Evolutionary conservation across 2,888 invertebrate genomes (phyloP), one percentile per base, ranked within the genome.

Genomic region (Dendrolimus pini): DNA sequence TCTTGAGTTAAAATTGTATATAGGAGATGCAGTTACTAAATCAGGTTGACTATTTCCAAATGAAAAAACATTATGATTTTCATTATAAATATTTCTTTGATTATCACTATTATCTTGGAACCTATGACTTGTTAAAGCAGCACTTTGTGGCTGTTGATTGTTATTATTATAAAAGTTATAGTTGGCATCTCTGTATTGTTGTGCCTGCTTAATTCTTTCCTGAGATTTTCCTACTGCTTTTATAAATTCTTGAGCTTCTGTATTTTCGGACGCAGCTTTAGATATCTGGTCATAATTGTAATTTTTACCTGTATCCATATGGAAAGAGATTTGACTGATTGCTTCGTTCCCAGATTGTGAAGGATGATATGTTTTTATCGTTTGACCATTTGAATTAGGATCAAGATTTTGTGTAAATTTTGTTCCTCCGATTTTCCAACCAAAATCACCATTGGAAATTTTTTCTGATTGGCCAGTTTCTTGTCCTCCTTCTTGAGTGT

Each of bases 381-480:
- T 6, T 30, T 30, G 30, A 30, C 3, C 30, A 30, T 30, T 30
- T 30, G 30, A 30, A 47, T 47, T 47, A 0, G 9, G 9, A 9
- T 47, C 47, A 47, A 12, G 1, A 47, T 47, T 10, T 47, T 9
- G 9, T 8, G 9, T 12, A 47, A 47, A 47, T 61, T 84, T 91
- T 66, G 84, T 89, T n/a, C 80, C 83, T 6, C 76, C 71, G 30
- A 91, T 59, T 69, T 88, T 90, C 91, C 91, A 91, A 1, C 91
- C 91, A 65, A 83, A 91, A 64, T 91, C 90, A 10, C 90, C 90
- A 58, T 87, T 83, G 0, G 91, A 87, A 62, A 90, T 91, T 47
- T 72, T 65, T 12, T 79, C 80, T 57, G 77, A 65, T 60, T 83
- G 85, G 52, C 72, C 74, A 7, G 72, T 75, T 63, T 85, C 84